Evolutionary conservation across 2,888 invertebrate species (phyloP).

Genomic region (Drosophila subsilvestris): DNA sequence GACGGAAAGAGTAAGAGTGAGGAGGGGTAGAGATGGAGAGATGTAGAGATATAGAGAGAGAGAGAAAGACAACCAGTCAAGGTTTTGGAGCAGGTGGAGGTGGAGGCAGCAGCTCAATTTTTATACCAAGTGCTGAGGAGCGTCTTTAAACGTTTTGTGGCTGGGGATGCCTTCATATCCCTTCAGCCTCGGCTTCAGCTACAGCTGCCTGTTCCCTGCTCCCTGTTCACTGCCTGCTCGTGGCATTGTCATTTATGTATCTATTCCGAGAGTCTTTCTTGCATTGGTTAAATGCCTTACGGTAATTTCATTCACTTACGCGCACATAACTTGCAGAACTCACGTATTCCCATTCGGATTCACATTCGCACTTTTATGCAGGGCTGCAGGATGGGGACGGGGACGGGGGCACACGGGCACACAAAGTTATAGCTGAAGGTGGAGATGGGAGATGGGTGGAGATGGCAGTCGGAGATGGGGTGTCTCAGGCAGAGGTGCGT

Average conservation of each 20-base stretch:
- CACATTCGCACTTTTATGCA: conserved; percentile 50
- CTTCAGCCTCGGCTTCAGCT: not conserved
- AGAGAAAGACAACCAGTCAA: conserved; percentile 24
- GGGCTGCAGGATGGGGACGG: conserved; percentile 1
- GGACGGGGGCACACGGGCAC: conserved; percentile 19
- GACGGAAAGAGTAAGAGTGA: conserved; percentile 5
- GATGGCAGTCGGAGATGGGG: conserved; percentile 1
- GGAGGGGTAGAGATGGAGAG: conserved; percentile 2
- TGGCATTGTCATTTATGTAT: conserved; percentile 78
- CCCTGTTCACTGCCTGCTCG: conserved; percentile 17
- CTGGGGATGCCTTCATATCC: conserved; percentile 24
- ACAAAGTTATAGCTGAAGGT: conserved; percentile 63
- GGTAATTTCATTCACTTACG: conserved; percentile 83
- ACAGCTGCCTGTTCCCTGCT: not conserved
- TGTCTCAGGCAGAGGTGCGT: conserved; percentile 61
- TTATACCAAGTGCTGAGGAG: conserved; percentile 78
- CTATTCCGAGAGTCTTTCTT: conserved; percentile 71
- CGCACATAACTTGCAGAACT: conserved; percentile 82
- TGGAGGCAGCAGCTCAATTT: conserved; percentile 53
- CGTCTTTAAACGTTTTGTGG: conserved; percentile 78
- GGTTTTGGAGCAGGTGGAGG: conserved; percentile 42
- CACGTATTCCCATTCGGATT: conserved; percentile 80
- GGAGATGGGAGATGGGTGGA: not conserved
- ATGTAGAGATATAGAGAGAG: conserved; percentile 24
- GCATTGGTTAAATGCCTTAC: conserved; percentile 82